Percentiles rank a stretch among this genome's conserved stretches.
phyloP scores from a whole-genome alignment of 1,140 invertebrate species.

The Lanistes nyassanus region DNA sequence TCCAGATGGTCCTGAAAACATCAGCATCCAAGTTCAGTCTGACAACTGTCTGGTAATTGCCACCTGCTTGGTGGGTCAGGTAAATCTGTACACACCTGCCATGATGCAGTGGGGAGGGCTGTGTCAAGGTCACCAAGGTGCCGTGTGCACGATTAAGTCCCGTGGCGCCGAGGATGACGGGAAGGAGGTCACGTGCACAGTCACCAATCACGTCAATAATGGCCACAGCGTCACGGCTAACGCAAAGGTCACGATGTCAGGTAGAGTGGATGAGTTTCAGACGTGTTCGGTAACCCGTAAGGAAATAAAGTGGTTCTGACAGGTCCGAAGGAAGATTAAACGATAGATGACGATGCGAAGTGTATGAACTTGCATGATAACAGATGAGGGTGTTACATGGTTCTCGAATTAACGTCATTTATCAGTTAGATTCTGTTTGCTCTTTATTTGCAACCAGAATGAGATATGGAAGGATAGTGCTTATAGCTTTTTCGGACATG shows the following conservation, averaged over 20 bases:
- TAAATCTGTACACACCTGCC: neutral
- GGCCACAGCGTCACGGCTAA: neutral
- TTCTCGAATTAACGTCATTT: too few species aligned
- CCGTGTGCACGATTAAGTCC: neutral
- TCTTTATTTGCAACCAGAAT: too few species aligned
- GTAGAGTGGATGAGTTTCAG: too few species aligned
- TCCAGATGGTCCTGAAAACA: neutral
- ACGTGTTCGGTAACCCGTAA: too few species aligned
- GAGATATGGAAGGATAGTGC: too few species aligned
- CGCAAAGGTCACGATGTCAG: neutral
- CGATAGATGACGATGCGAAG: too few species aligned
- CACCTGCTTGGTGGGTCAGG: neutral
- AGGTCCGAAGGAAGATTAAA: too few species aligned
- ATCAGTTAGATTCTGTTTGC: too few species aligned
- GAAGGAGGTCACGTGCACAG: slow-evolving; percentile 7
- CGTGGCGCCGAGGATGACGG: neutral
- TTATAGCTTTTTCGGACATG: too few species aligned
- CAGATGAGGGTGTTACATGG: too few species aligned
- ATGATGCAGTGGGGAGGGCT: neutral
- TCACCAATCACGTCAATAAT: neutral
- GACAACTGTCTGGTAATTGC: neutral
- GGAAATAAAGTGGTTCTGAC: too few species aligned
- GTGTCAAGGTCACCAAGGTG: neutral
- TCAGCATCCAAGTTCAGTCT: neutral
- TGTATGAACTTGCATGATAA: too few species aligned